A percentile compares a stretch with the other conserved stretches of the same genome.
Conservation (phyloP, 2,113 vertebrate genomes). For the Xiphias gladius region DNA sequence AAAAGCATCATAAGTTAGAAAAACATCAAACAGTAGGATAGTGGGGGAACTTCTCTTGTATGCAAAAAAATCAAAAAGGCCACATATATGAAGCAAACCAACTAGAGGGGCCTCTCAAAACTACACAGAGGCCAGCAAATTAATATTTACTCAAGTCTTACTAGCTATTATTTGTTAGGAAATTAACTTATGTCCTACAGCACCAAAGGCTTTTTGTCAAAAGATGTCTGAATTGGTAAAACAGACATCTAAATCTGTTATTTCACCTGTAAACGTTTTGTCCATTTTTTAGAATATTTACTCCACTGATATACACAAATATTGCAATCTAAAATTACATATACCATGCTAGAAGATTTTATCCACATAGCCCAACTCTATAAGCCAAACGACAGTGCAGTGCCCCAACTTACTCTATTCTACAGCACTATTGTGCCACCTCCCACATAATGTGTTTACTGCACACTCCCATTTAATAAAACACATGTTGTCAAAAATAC, state of each 20-base stretch:
- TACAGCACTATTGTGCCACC: not conserved
- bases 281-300: no score
- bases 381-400: no score
- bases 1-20: not conserved
- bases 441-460: not conserved
- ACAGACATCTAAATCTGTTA: no score
- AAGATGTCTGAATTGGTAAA: no score
- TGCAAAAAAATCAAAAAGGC: no score
- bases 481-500: not conserved
- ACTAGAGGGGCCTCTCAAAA: no score
- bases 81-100: not conserved
- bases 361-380: no score
- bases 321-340: no score
- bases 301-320: no score
- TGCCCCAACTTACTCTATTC: no score
- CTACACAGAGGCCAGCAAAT: not conserved
- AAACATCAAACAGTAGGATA: not conserved
- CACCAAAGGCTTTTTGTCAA: not conserved
- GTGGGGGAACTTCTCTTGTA: not conserved
- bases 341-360: no score
- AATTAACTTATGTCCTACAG: not conserved
- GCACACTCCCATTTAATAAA: not conserved
- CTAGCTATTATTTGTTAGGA: not conserved
- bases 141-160: not conserved
- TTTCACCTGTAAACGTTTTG: no score